phyloP scores from a whole-genome alignment of 1,140 invertebrate genomes.

The Thaumetopoea pityocampa region DNA sequence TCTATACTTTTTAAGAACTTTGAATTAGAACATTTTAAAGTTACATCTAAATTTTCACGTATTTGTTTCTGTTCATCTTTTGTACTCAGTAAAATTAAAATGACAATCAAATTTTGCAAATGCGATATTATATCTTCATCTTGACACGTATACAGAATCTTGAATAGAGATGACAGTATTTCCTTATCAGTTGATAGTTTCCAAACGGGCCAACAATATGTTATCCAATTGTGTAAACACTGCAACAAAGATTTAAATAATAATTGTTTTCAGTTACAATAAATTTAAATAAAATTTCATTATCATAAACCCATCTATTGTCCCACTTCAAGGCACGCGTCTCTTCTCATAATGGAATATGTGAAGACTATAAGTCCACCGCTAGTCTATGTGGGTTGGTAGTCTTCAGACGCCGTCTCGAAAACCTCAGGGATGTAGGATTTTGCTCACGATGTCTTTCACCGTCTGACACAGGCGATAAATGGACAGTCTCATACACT shows the following conservation, averaged over 20 bases:
- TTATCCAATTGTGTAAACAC: conserved; percentile 53
- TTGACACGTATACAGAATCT: conserved; percentile 39
- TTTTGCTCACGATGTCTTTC: too few relatives aligned
- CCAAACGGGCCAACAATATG: conserved; percentile 55
- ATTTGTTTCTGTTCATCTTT: conserved; percentile 36
- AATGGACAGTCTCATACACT: too few relatives aligned
- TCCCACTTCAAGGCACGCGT: too few relatives aligned
- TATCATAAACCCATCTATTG: neutral
- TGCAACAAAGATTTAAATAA: conserved; percentile 29
- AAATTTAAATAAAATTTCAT: neutral
- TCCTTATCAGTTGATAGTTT: conserved; percentile 38
- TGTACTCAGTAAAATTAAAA: conserved; percentile 38
- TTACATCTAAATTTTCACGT: conserved; percentile 4
- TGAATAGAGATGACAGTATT: conserved; percentile 42
- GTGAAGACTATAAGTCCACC: too few relatives aligned
- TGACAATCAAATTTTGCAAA: conserved; percentile 37
- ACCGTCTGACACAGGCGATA: too few relatives aligned
- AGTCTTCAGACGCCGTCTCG: too few relatives aligned
- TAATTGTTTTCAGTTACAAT: conserved; percentile 3
- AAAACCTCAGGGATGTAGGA: too few relatives aligned
- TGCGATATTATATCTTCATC: conserved; percentile 22
- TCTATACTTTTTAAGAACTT: conserved; percentile 12
- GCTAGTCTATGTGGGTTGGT: too few relatives aligned
- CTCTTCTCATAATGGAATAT: too few relatives aligned
- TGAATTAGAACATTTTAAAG: neutral